Conservation (phyloP, 2,888 invertebrate species). For the Lysandra coridon region DNA sequence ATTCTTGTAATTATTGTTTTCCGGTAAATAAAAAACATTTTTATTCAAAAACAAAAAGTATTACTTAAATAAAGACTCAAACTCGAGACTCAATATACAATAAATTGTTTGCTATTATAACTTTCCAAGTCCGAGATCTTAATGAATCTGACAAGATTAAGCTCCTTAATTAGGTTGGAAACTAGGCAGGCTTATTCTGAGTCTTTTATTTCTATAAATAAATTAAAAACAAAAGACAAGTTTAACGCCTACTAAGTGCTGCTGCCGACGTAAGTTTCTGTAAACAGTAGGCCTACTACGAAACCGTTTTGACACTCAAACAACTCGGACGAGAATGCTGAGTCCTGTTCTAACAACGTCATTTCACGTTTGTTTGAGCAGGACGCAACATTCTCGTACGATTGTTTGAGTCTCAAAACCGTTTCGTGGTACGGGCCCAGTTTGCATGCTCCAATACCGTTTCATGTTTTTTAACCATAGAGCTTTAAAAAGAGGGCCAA, state of each 20-base stretch:
- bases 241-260: neutral
- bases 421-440: no score
- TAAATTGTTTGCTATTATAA: conserved; percentile 16
- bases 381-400: no score
- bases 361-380: no score
- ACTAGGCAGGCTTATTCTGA: conserved; percentile 8
- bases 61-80: neutral
- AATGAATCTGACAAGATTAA: conserved; percentile 17
- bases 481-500: no score
- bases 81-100: neutral
- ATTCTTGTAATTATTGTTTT: no score
- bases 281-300: no score
- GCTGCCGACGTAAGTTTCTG: no score
- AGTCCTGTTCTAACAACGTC: no score
- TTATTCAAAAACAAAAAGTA: neutral
- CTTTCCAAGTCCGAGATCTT: conserved; percentile 17
- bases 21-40: neutral
- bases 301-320: no score
- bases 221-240: neutral
- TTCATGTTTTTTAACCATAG: neutral
- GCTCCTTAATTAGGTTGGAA: conserved; percentile 6
- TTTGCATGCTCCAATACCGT: no score
- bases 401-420: no score
- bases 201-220: conserved; percentile 3
- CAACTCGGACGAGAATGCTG: no score